Evolutionary conservation across 1,140 invertebrate species (phyloP).

Genomic region (Aradophagus sp.): DNA sequence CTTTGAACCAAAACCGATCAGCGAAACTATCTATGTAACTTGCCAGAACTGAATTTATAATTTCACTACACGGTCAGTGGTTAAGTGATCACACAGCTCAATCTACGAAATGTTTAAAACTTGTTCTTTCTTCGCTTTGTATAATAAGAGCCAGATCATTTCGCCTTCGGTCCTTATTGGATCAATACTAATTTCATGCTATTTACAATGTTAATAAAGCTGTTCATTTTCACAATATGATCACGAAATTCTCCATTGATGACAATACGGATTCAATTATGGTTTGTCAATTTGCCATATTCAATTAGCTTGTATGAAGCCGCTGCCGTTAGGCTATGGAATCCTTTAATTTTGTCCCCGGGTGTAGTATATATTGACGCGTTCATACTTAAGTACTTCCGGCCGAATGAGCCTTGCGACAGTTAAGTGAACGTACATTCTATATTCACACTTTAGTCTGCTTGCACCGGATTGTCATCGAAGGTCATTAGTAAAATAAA

Average conservation of each 20-base stretch:
- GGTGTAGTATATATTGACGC: constrained; percentile 12
- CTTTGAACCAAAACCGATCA: too few relatives aligned
- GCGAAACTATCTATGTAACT: too few relatives aligned
- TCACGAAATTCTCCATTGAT: constrained; percentile 11
- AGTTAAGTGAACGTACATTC: constrained; percentile 16
- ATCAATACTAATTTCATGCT: too few relatives aligned
- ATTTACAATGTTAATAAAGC: constrained; percentile 4
- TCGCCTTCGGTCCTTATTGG: too few relatives aligned
- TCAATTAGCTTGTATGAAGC: constrained; percentile 11
- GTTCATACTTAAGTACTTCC: constrained; percentile 19
- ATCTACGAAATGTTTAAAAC: too few relatives aligned
- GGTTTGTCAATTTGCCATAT: constrained; percentile 30
- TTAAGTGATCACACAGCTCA: too few relatives aligned
- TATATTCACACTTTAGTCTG: constrained; percentile 5
- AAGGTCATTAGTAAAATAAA: constrained; percentile 11
- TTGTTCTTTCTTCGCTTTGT: too few relatives aligned
- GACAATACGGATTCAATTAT: constrained; percentile 28
- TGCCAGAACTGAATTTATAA: too few relatives aligned
- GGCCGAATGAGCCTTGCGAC: constrained; percentile 12
- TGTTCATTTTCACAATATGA: not conserved
- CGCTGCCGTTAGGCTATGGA: not conserved
- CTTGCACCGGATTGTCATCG: constrained; percentile 1
- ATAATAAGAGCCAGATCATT: too few relatives aligned
- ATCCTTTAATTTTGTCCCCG: constrained; percentile 23
- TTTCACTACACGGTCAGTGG: too few relatives aligned